A percentile compares a stretch with the other conserved stretches of the same genome.
Conservation (phyloP, 2,888 invertebrate species). For the Luperina nickerlii region DNA sequence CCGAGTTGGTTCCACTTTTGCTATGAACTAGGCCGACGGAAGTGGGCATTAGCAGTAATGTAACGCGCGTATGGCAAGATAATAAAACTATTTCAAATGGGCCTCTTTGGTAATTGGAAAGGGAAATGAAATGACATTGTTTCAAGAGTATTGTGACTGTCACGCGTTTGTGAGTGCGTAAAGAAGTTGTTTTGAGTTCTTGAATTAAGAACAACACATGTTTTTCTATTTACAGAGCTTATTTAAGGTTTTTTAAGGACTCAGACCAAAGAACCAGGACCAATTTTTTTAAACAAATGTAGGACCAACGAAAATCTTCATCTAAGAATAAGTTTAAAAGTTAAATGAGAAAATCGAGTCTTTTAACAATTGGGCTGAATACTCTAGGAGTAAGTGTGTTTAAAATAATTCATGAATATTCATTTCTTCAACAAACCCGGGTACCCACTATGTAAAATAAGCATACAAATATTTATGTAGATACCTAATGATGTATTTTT, state of each 20-base stretch:
- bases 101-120: conserved; percentile 60
- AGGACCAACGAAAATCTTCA: no score
- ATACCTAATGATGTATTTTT: not conserved
- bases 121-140: conserved; percentile 61
- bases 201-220: not conserved
- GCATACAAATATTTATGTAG: not conserved
- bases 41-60: conserved; percentile 67
- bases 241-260: not conserved
- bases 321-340: not conserved
- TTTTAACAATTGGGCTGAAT: not conserved
- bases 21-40: conserved; percentile 80
- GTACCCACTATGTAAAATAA: not conserved
- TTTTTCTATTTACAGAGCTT: not conserved
- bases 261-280: not conserved
- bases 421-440: not conserved
- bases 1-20: conserved; percentile 82
- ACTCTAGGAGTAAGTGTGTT: not conserved
- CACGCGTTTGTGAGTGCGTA: conserved; percentile 28
- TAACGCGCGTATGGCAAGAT: conserved; percentile 67
- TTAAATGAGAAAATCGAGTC: not conserved
- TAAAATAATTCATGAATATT: not conserved
- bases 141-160: conserved; percentile 41
- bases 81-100: conserved; percentile 62
- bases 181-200: not conserved
- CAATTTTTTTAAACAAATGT: not conserved